Evolutionary conservation across 2,797 vertebrate species (phyloP).

Genomic region (Poliocrania exsul): DNA sequence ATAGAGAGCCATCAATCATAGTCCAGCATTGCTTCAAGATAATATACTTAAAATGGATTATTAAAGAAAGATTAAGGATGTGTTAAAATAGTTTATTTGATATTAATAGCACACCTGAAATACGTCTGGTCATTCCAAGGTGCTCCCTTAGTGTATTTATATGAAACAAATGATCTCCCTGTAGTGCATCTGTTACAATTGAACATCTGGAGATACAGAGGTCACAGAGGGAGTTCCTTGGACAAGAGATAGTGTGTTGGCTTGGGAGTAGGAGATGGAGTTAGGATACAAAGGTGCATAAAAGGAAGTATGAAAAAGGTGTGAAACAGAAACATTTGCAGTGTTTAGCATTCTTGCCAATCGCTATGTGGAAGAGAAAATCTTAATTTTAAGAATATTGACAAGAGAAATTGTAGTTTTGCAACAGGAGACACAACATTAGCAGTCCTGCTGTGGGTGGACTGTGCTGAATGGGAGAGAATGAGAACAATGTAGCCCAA

Average conservation of each 20-base stretch:
- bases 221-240: neutral
- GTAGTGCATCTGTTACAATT: rapidly evolving
- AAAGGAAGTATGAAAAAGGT: neutral
- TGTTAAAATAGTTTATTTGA: slow-evolving; percentile 46
- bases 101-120: slow-evolving; percentile 52
- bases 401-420: neutral
- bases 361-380: neutral
- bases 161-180: neutral
- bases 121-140: slow-evolving; percentile 15
- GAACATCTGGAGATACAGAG: neutral
- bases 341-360: neutral
- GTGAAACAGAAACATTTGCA: neutral
- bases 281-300: neutral
- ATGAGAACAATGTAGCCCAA: neutral
- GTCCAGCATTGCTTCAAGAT: slow-evolving; percentile 21
- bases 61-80: slow-evolving; percentile 52
- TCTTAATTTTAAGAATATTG: neutral
- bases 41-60: slow-evolving; percentile 60
- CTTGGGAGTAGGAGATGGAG: neutral
- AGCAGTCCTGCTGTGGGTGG: neutral
- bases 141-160: neutral
- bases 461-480: neutral
- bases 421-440: neutral
- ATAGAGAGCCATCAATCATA: slow-evolving; percentile 16
- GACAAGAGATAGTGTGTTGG: neutral